A percentile compares a stretch with the other conserved stretches of the same genome.
Conservation (phyloP, 2,797 vertebrate genomes). For the Sciaenops ocellatus region DNA sequence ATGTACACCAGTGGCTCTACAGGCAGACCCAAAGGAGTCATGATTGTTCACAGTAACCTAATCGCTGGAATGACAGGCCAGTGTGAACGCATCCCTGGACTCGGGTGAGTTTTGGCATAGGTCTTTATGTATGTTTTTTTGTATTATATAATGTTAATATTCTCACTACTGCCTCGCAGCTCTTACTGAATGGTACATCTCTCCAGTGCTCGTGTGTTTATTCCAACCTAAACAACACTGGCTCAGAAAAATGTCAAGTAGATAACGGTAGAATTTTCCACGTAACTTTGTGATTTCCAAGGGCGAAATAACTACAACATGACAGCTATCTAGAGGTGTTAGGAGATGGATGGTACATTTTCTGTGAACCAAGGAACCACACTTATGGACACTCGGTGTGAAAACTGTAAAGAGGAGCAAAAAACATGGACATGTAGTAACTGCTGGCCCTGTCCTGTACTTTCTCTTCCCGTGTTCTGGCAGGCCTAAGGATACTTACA, state of each 20-base stretch:
- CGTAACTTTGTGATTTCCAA: not conserved
- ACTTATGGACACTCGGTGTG: not conserved
- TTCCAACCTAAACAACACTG: conserved; percentile 3
- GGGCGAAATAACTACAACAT: not conserved
- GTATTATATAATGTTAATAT: not conserved
- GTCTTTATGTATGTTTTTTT: not conserved
- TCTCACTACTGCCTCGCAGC: not conserved
- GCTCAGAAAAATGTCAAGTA: not conserved
- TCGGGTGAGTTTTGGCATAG: conserved; percentile 89
- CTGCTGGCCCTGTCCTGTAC: not conserved
- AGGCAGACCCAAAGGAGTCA: conserved; percentile 96
- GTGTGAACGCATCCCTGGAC: conserved; percentile 95
- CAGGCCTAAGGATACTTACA: conserved; percentile 95
- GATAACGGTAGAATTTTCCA: not conserved
- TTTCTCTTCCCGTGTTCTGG: conserved; percentile 24
- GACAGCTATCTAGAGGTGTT: not conserved
- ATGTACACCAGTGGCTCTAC: conserved; percentile 99
- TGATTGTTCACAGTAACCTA: conserved; percentile 96
- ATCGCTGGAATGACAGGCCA: conserved; percentile 98
- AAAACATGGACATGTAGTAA: not conserved
- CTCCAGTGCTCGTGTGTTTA: not conserved
- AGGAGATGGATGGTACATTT: not conserved
- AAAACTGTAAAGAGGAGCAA: not conserved
- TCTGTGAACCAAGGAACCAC: not conserved
- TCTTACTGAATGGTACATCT: not conserved